phyloP scores from a whole-genome alignment of 2,888 invertebrate species.

The Drosophila barbarae region DNA sequence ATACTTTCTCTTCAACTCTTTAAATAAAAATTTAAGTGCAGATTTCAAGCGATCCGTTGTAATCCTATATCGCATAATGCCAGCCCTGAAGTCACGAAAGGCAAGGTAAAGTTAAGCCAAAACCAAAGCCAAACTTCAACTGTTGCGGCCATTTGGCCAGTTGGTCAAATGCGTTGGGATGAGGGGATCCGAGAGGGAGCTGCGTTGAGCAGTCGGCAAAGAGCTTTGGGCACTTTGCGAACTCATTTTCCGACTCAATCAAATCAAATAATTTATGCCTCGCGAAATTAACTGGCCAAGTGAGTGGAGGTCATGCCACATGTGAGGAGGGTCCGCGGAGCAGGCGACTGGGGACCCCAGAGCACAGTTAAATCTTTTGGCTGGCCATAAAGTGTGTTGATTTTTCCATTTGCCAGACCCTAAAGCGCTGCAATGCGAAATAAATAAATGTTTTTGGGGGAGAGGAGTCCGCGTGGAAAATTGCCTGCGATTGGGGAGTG shows the following conservation, averaged over 20 bases:
- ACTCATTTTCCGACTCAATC: conserved; percentile 78
- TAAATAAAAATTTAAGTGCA: too few relatives aligned
- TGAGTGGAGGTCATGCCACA: conserved; percentile 64
- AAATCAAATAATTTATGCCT: conserved; percentile 78
- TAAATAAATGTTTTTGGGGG: conserved; percentile 41
- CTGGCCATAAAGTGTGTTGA: conserved; percentile 71
- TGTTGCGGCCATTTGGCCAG: conserved; percentile 8
- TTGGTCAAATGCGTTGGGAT: conserved; percentile 6
- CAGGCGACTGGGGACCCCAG: conserved; percentile 25
- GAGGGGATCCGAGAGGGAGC: conserved; percentile 12
- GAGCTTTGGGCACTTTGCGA: conserved; percentile 71
- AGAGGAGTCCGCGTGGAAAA: conserved; percentile 33
- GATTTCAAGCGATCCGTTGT: neutral
- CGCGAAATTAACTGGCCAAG: conserved; percentile 66
- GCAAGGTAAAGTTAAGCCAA: conserved; percentile 1
- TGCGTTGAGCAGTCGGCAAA: conserved; percentile 35
- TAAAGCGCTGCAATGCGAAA: conserved; percentile 70
- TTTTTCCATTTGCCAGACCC: conserved; percentile 71
- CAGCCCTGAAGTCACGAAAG: conserved; percentile 11
- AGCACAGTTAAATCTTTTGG: conserved; percentile 65
- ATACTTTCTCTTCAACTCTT: too few relatives aligned
- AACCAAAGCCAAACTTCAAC: conserved; percentile 12
- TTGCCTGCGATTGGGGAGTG: conserved; percentile 17
- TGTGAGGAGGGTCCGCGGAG: conserved; percentile 34
- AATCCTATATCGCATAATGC: neutral